Evolutionary conservation across 2,113 vertebrate species (phyloP).

Genomic region (Ceratotherium simum): DNA sequence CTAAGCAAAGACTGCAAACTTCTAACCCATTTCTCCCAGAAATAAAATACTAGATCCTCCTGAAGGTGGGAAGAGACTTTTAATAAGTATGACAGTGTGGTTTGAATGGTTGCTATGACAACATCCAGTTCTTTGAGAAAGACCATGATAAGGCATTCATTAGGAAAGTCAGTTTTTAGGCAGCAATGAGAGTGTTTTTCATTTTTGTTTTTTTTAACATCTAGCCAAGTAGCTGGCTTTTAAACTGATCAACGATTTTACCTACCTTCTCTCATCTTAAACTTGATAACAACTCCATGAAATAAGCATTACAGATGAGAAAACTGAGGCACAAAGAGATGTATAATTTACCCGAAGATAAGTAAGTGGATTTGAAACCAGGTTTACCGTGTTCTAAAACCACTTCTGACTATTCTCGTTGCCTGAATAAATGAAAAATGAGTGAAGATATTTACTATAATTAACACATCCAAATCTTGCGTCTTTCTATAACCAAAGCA

Average conservation of each 20-base stretch:
- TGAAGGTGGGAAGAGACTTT: neutral
- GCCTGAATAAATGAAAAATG: neutral
- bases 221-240: neutral
- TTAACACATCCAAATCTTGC: neutral
- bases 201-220: neutral
- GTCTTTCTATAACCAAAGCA: neutral
- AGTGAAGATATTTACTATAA: neutral
- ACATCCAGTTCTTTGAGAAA: neutral
- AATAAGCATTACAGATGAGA: neutral
- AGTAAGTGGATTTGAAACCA: neutral
- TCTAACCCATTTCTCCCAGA: neutral
- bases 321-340: neutral
- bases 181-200: neutral
- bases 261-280: neutral
- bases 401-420: neutral
- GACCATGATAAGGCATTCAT: neutral
- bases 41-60: neutral
- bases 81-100: neutral
- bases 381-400: neutral
- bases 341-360: neutral
- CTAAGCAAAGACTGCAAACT: neutral
- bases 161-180: constrained; percentile 5
- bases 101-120: constrained; percentile 49
- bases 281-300: neutral
- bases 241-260: neutral